Percentiles rank a stretch among this genome's conserved stretches.
These are phyloP conservation scores for Amblyjoppa fuscipennis DNA, from an alignment of 2,888 invertebrate species.

Conservation along the genomic window DNA sequence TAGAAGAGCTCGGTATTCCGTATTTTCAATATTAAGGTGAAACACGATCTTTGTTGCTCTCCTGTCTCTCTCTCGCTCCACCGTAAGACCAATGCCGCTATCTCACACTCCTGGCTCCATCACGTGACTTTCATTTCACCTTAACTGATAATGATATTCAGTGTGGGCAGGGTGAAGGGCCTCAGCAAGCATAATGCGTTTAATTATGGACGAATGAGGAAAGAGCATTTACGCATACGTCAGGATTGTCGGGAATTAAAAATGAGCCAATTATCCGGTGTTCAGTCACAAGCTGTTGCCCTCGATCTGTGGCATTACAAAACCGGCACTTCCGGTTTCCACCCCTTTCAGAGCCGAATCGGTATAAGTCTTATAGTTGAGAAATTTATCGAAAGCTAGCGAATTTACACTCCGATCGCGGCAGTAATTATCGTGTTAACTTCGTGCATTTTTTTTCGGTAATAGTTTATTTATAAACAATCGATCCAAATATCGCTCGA, in stretches of 20 bases:
- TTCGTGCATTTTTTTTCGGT: background rate
- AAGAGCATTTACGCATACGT: constrained; percentile 25
- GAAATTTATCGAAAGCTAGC: background rate
- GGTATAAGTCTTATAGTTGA: constrained; percentile 24
- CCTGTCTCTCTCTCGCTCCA: no score
- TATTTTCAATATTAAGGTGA: no score
- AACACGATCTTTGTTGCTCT: no score
- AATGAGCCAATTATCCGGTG: constrained; percentile 70
- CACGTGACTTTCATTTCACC: no score
- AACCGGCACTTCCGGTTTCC: constrained; percentile 73
- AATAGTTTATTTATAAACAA: background rate
- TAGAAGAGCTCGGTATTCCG: no score
- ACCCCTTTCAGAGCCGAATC: constrained; percentile 27
- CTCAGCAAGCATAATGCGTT: background rate
- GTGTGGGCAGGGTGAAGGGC: background rate
- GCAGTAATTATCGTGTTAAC: background rate
- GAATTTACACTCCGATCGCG: background rate
- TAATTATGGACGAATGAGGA: background rate
- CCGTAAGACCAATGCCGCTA: no score
- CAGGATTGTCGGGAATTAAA: constrained; percentile 57
- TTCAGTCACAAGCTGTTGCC: constrained; percentile 76
- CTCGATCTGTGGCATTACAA: constrained; percentile 67
- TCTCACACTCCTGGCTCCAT: no score
- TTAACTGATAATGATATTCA: background rate
- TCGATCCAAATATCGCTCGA: background rate